Evolutionary conservation across 1,140 invertebrate species (phyloP).

Genomic region (Bursaphelenchus mucronatus): DNA sequence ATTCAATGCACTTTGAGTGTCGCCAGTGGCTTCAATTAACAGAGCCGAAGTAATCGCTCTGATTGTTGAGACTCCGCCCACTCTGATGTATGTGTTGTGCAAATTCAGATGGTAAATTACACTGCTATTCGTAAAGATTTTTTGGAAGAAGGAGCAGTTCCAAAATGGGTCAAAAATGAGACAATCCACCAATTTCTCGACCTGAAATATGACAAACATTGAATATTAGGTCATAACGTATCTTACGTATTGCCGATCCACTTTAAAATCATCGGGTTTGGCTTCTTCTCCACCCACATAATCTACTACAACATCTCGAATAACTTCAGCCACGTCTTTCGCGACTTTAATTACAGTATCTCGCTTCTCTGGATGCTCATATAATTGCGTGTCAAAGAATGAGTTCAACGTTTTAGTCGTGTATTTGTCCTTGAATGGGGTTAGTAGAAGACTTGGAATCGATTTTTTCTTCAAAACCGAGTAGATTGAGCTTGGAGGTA

Average conservation of each 20-base stretch:
- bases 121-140: background rate
- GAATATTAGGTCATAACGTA: background rate
- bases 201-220: background rate
- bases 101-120: background rate
- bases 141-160: conserved; percentile 17
- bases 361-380: background rate
- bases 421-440: conserved; percentile 10
- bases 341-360: background rate
- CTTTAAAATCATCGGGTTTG: background rate
- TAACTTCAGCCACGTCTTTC: conserved; percentile 3
- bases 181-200: conserved; percentile 4
- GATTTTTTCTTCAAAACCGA: no score
- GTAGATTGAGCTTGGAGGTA: no score
- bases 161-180: conserved; percentile 2
- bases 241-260: conserved; percentile 8
- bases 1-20: conserved; percentile 1
- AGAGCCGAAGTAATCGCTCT: conserved; percentile 1
- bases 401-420: conserved; percentile 11
- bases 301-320: background rate
- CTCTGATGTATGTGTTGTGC: background rate
- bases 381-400: conserved; percentile 13
- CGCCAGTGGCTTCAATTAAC: conserved; percentile 9
- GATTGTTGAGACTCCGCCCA: background rate
- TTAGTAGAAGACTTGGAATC: background rate
- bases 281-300: background rate